Evolutionary conservation across 2,797 vertebrate genomes (phyloP).

Genomic region (Psittacula echo): DNA sequence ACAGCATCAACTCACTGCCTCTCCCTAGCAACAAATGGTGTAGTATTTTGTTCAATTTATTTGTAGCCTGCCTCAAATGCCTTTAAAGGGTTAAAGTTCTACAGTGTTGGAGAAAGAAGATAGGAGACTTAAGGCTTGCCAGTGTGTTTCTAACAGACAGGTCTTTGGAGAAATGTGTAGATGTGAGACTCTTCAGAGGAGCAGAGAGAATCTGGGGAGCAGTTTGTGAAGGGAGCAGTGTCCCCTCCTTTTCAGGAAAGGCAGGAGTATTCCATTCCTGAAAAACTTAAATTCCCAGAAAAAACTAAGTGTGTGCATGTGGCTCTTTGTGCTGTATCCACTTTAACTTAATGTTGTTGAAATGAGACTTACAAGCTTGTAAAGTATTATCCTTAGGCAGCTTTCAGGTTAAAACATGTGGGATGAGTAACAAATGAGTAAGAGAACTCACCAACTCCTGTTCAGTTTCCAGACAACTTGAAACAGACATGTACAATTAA

Average conservation of each 20-base stretch:
- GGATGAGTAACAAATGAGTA: neutral
- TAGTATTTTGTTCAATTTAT: neutral
- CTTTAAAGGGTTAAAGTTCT: neutral
- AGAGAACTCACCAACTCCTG: slow-evolving; percentile 2
- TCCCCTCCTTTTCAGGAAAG: neutral
- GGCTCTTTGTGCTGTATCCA: neutral
- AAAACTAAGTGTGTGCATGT: neutral
- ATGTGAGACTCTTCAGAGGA: neutral
- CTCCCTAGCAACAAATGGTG: neutral
- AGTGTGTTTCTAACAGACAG: accelerated
- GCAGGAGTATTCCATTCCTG: neutral
- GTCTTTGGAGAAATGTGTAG: neutral
- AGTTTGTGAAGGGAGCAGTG: neutral
- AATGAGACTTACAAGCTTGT: neutral
- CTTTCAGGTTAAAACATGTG: neutral
- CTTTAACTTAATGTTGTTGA: neutral
- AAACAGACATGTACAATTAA: neutral
- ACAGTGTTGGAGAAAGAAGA: neutral
- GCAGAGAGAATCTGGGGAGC: neutral
- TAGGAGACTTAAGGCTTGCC: neutral
- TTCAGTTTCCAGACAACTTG: slow-evolving; percentile 19
- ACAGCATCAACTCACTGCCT: too few species aligned
- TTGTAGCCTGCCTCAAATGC: neutral
- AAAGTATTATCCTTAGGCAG: neutral
- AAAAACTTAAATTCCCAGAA: neutral